phyloP scores from a whole-genome alignment of 2,888 invertebrate genomes.

The Nemoura dubitans region DNA sequence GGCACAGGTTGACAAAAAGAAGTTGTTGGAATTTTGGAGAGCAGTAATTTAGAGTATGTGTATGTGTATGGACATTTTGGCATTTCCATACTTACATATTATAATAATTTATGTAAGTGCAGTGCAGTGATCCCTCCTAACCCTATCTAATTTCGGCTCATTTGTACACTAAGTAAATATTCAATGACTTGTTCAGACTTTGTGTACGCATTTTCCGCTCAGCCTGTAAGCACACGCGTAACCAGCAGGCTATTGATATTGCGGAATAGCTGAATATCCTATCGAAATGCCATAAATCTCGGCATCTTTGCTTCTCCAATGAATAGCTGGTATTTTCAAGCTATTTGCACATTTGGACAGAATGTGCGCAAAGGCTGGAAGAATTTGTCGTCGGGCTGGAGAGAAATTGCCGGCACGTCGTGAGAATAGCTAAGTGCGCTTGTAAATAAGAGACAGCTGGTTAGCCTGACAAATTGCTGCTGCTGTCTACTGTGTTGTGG shows the following conservation, averaged over 20 bases:
- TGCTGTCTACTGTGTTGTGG: background rate
- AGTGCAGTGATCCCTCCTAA: too few relatives aligned
- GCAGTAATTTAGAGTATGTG: too few relatives aligned
- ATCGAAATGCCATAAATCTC: constrained; percentile 4
- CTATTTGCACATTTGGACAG: constrained; percentile 7
- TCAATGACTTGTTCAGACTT: background rate
- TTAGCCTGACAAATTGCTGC: background rate
- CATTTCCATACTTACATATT: too few relatives aligned
- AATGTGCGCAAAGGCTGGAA: background rate
- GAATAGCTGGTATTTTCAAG: constrained; percentile 12
- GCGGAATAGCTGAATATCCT: background rate
- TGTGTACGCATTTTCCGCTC: background rate
- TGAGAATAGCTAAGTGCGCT: background rate
- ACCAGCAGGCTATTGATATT: constrained; percentile 1
- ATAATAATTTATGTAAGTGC: too few relatives aligned
- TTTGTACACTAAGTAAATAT: too few relatives aligned
- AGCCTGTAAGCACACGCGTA: background rate
- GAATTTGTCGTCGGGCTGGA: background rate
- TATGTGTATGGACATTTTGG: too few relatives aligned
- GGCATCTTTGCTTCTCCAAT: background rate
- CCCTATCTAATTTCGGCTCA: too few relatives aligned
- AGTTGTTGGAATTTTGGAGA: too few relatives aligned
- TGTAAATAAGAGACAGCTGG: constrained; percentile 7
- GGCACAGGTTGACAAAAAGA: background rate
- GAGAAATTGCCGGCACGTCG: background rate